Percentiles rank a stretch among this genome's conserved stretches.
Conservation (phyloP, 53 echinoderm and acorn worm species). For the Luidia sarsii region DNA sequence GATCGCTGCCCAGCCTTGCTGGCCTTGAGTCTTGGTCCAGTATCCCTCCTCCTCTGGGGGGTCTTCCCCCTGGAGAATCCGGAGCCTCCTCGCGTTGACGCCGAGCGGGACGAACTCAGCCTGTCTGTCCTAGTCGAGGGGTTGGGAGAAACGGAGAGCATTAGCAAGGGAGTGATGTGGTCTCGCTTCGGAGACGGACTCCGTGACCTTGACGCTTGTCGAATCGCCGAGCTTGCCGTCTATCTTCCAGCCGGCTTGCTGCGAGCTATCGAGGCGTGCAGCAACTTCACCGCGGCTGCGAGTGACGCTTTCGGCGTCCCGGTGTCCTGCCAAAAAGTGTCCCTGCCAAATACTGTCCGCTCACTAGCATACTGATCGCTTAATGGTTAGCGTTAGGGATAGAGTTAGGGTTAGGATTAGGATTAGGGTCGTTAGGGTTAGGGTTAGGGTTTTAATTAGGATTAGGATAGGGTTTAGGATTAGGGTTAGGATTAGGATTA, state of each 20-base stretch:
- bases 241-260: background rate
- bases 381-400: too few relatives aligned
- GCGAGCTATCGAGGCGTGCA: background rate
- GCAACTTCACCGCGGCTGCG: background rate
- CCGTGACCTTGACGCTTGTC: background rate
- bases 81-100: background rate
- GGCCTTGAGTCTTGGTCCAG: background rate
- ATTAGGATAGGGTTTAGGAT: too few relatives aligned
- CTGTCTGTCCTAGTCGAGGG: background rate
- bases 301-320: background rate
- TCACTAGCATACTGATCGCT: too few relatives aligned
- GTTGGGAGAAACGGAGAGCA: too few relatives aligned
- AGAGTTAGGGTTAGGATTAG: too few relatives aligned
- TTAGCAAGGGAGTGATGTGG: too few relatives aligned
- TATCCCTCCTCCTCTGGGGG: background rate
- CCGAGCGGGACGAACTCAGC: background rate
- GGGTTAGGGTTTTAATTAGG: too few relatives aligned
- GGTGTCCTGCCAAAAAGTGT: too few relatives aligned
- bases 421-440: too few relatives aligned
- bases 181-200: too few relatives aligned
- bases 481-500: too few relatives aligned
- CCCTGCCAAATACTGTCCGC: too few relatives aligned
- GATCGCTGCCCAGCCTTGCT: background rate
- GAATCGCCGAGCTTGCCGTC: background rate
- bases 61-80: background rate